These are phyloP conservation scores for Amphiprion clarkii DNA, from an alignment of 2,797 vertebrate genomes.

Conservation along the genomic window DNA sequence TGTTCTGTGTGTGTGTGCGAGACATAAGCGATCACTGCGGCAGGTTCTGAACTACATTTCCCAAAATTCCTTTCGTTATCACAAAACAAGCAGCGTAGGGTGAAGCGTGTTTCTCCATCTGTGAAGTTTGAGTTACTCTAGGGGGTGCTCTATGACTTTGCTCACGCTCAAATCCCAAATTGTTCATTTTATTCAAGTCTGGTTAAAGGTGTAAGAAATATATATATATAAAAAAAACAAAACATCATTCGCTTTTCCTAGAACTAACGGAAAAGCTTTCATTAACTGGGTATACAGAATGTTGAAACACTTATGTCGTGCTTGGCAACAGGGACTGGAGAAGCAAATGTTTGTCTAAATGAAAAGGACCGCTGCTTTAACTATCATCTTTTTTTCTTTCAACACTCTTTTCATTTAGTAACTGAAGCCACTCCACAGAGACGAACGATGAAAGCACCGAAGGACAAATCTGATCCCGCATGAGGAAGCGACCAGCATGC, in stretches of 20 bases:
- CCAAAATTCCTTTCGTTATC: too few species aligned
- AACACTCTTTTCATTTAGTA: slow-evolving; percentile 5
- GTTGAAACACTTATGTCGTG: slow-evolving; percentile 15
- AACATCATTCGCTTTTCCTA: not conserved
- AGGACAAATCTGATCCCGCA: slow-evolving; percentile 38
- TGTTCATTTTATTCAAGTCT: not conserved
- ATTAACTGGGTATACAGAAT: slow-evolving; percentile 9
- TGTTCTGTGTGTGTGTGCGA: not conserved
- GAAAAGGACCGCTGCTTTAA: slow-evolving; percentile 10
- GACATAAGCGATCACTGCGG: not conserved
- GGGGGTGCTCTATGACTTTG: slow-evolving; percentile 27
- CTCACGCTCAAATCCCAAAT: not conserved
- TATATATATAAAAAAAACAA: not conserved
- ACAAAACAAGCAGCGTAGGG: not conserved
- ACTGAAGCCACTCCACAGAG: slow-evolving; percentile 36
- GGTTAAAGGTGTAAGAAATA: slow-evolving; percentile 1
- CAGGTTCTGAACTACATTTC: not conserved
- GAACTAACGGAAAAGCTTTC: slow-evolving; percentile 17
- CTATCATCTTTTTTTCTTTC: not conserved
- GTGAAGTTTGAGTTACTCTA: slow-evolving; percentile 23
- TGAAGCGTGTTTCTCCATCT: not conserved
- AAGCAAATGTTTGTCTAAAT: slow-evolving; percentile 30
- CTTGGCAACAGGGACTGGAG: slow-evolving; percentile 10
- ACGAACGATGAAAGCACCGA: slow-evolving; percentile 33
- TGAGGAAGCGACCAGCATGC: slow-evolving; percentile 24